Base-by-base conservation (phyloP, 2,888 invertebrate species). In the Amblyjoppa fuscipennis region DNA sequence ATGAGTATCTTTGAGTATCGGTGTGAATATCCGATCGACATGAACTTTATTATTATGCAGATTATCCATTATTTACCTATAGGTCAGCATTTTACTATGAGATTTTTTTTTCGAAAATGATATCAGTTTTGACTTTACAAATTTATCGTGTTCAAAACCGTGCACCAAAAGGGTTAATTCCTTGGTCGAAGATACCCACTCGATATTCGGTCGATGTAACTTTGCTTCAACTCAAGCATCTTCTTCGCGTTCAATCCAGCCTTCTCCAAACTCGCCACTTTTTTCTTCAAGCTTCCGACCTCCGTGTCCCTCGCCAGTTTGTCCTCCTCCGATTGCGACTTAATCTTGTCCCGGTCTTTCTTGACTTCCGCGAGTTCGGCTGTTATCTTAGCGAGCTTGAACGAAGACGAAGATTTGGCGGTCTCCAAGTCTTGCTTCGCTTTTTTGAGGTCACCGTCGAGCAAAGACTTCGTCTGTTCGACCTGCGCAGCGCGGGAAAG, bases 261-360 rank as follows among this genome's bases (percentile, higher is more conserved):
- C 78, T 96, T 95, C 93, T 96, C 96, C 25, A 96, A 92, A 51
- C 96, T 95, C 89, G 96, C 96, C 66, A 97, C 95, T 94, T 98
- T 98, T 16, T 96, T 96, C 91, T 97, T 97, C 31, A 98, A 94
- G 2, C 96, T 96, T 76, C 96, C 96, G 80, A 98, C 95, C 94
- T 98, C 98, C 3, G 96, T 95, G 92, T 98, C 98, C 91, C 96
- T 97, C 89, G 97, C 96, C 91, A 97, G 96, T 83, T 96, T 95
- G 90, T 98, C 97, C 91, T 96, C 97, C 86, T 98, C 97, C 73
- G 95, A 94, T 88, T 96, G 96, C 68, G 95, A 95, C 89, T 97
- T 96, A 51, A 96, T 94, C 89, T 97, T 96, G 88, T 96, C 97
- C 76, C 94, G 96, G 91, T 95, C 96, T 38, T 95, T 95, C 90